phyloP scores from a whole-genome alignment of 2,888 invertebrate genomes.

The Oxytorus armatus region DNA sequence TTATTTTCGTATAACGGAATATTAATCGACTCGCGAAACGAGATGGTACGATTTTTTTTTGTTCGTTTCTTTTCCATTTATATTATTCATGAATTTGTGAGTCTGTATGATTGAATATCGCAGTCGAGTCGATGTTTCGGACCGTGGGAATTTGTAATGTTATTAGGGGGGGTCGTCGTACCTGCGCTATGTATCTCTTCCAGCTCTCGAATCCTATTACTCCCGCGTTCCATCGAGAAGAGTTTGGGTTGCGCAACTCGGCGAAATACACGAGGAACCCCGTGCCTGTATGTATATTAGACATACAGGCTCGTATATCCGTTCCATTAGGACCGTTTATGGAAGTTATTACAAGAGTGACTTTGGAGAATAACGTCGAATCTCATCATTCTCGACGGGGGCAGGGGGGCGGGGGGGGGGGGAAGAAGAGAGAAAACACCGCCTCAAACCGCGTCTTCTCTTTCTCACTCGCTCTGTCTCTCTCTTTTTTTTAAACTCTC shows the following conservation, averaged over 20 bases:
- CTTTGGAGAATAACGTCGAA: constrained; percentile 78
- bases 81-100: constrained; percentile 17
- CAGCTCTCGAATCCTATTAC: constrained; percentile 53
- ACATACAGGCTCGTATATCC: constrained; percentile 31
- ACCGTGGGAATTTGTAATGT: constrained; percentile 58
- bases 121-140: constrained; percentile 15
- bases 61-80: background rate
- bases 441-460: constrained; percentile 63
- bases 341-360: constrained; percentile 81
- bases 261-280: constrained; percentile 44
- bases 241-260: constrained; percentile 68
- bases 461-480: constrained; percentile 18
- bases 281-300: constrained; percentile 15
- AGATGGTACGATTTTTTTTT: too few relatives aligned
- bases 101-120: constrained; percentile 25
- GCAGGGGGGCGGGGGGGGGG: constrained; percentile 75
- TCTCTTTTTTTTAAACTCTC: constrained; percentile 11
- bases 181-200: constrained; percentile 46
- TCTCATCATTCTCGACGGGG: constrained; percentile 79
- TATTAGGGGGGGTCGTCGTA: constrained; percentile 53
- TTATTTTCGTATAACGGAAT: too few relatives aligned
- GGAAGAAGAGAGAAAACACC: background rate
- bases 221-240: constrained; percentile 46
- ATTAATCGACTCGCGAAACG: too few relatives aligned
- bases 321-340: constrained; percentile 76